Base-by-base conservation (phyloP, 2,113 vertebrate genomes). In the Centropus bengalensis region DNA sequence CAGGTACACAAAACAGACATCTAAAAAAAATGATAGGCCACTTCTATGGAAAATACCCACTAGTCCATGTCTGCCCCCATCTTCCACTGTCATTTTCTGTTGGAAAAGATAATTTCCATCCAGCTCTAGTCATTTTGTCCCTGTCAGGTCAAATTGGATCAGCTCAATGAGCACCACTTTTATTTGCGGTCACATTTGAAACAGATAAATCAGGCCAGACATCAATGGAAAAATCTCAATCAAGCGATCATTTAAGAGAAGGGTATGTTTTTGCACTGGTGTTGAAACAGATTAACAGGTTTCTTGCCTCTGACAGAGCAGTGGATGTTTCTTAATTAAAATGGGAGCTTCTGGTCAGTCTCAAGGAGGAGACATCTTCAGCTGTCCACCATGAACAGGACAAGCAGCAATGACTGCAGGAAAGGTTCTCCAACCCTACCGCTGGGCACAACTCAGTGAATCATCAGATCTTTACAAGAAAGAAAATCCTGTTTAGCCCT, bases 71-170 rank as follows among this genome's bases (percentile, higher is more conserved):
- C 40, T 59, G 4, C 26, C 36, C 44, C 23, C 15, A 86, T 81
- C 21, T 86, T 90, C 80, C 60, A 78, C 60, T 79, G 44, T 45
- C 82, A 84, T 82, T 94, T 81, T 81, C 73, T 86, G 47, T 90
- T 88, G 93, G 73, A 62, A 59, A 67, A 94, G 40, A 89, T 51
- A 93, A 93, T 86, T 94, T 88, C 82, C 15, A 88, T 86, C 91
- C 64, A 71, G 69, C 52, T 91, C 66, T 22, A 88, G 82, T 93
- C 52, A 92, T 95, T 96, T 93, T 86, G 75, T 93, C 82, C 88
- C 95, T 96, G 93, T 94, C 95, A 95, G 88, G 90, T 95, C 92
- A 96, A 77, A 96, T 95, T 82, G 92, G 60, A 94, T 96, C 88
- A 93, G 56, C 6, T 94, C 86, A 86, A 71, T 58, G 76, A 96